These are phyloP conservation scores for Eilema sororculum DNA, from an alignment of 2,888 invertebrate species.

Conservation along the genomic window DNA sequence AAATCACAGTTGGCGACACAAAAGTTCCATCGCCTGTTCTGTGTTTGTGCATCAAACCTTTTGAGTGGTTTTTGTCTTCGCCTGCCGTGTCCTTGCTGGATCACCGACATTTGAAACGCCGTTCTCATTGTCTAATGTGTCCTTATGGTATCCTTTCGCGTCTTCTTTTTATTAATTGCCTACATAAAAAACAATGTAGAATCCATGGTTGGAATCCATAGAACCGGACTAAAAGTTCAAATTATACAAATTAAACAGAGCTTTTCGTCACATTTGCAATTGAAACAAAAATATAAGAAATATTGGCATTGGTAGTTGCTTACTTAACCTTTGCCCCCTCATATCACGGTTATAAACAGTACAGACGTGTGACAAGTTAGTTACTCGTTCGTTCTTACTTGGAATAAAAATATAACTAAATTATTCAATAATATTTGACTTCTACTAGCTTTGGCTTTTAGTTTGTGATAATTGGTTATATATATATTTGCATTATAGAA, in stretches of 20 bases:
- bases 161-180: not conserved
- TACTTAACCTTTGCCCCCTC: constrained; percentile 34
- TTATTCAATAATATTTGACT: constrained; percentile 6
- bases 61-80: not conserved
- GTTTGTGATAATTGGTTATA: constrained; percentile 11
- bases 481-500: constrained; percentile 17
- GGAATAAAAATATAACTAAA: not conserved
- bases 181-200: not conserved
- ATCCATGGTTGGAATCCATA: not conserved
- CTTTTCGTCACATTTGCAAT: not conserved
- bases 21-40: not conserved
- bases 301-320: constrained; percentile 23
- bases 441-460: constrained; percentile 41
- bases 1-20: not conserved
- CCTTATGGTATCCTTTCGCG: not conserved
- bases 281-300: not conserved
- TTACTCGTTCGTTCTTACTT: not conserved
- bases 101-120: not conserved
- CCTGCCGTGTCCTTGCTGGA: not conserved
- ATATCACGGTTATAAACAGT: constrained; percentile 9
- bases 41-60: not conserved
- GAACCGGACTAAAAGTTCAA: not conserved
- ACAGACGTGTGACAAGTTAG: not conserved
- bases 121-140: not conserved
- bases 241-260: not conserved